Evolutionary conservation across 2,113 vertebrate species (phyloP).

Genomic region (Salvator merianae): DNA sequence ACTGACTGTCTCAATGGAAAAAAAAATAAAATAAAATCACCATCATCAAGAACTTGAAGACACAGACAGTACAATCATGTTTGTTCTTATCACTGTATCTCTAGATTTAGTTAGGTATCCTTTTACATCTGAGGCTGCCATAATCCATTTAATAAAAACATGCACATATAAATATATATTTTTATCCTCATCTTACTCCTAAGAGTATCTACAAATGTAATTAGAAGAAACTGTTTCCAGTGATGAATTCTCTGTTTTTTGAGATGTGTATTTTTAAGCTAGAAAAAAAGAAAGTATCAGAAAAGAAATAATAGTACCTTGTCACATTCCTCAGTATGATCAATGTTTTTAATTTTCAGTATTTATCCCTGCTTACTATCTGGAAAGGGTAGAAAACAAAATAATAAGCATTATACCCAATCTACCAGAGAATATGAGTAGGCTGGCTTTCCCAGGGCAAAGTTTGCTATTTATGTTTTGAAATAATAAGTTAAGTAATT

Average conservation of each 20-base stretch:
- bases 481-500: conserved; percentile 43
- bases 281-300: conserved; percentile 14
- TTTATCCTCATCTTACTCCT: neutral
- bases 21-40: no score
- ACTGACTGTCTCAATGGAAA: neutral
- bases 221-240: neutral
- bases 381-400: conserved; percentile 60
- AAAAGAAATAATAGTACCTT: conserved; percentile 32
- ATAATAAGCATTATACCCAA: conserved; percentile 59
- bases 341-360: conserved; percentile 60
- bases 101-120: no score
- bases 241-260: neutral
- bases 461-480: conserved; percentile 44
- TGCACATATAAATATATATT: neutral
- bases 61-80: neutral
- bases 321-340: conserved; percentile 39
- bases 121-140: neutral
- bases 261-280: conserved; percentile 12
- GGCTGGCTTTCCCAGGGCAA: conserved; percentile 38
- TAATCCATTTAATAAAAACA: neutral
- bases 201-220: neutral
- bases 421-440: conserved; percentile 23
- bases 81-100: neutral
- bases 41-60: neutral
- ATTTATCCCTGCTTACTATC: conserved; percentile 47